Conservation (phyloP, 2,888 invertebrate species). For the Plebejus argus region DNA sequence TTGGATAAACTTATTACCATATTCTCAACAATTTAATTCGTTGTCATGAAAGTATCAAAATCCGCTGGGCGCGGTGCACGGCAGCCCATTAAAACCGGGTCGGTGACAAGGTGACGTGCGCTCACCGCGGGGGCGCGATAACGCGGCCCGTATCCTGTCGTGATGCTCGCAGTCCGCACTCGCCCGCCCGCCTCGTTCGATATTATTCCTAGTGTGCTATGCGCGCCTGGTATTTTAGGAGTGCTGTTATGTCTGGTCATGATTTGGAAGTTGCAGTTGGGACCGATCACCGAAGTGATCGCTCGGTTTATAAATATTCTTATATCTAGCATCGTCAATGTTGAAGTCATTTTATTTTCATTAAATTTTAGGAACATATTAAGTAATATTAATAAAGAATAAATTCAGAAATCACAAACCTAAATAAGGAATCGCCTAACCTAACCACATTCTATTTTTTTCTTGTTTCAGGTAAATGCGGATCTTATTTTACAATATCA, state of each 20-base stretch:
- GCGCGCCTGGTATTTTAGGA: slow-evolving; percentile 59
- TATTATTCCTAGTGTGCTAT: slow-evolving; percentile 54
- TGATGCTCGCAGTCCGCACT: slow-evolving; percentile 52
- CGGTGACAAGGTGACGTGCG: slow-evolving; percentile 77
- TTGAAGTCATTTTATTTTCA: no score
- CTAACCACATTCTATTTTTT: neutral
- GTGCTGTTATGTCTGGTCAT: slow-evolving; percentile 50
- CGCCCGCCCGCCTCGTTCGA: slow-evolving; percentile 57
- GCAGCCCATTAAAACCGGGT: slow-evolving; percentile 76
- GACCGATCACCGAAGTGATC: neutral
- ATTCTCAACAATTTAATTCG: slow-evolving; percentile 24
- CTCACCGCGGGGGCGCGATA: slow-evolving; percentile 69
- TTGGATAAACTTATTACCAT: slow-evolving; percentile 5
- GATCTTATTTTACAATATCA: neutral
- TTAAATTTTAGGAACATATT: no score
- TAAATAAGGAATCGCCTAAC: no score
- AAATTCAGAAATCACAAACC: no score
- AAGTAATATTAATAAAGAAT: no score
- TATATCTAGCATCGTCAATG: no score
- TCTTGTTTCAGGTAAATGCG: neutral
- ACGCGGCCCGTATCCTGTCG: slow-evolving; percentile 69
- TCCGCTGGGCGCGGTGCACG: slow-evolving; percentile 55
- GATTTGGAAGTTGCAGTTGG: neutral
- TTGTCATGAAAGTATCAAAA: slow-evolving; percentile 58
- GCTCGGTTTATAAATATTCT: neutral